Percentiles rank a stretch among this genome's conserved stretches.
Evolutionary conservation across 2,888 invertebrate species (phyloP).

Genomic region (Pseudanteris insignis): DNA sequence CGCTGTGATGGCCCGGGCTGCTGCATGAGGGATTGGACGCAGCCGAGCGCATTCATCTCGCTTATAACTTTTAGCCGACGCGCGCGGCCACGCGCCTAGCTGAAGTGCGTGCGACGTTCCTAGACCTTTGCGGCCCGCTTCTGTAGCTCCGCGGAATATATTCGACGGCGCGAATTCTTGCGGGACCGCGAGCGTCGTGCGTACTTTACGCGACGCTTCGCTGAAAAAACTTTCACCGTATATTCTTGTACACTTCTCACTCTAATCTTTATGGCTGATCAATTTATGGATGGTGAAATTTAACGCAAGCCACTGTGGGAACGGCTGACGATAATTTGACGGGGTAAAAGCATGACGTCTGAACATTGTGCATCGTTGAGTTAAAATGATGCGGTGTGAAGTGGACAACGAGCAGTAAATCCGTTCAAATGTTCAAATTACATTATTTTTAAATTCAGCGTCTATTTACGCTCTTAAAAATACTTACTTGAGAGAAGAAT

Average conservation of each 20-base stretch:
- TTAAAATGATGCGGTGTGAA: too few species aligned
- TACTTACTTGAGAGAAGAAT: too few species aligned
- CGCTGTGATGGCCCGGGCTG: slow-evolving; percentile 21
- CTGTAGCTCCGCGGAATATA: slow-evolving; percentile 28
- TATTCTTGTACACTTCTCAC: slow-evolving; percentile 36
- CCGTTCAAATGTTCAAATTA: too few species aligned
- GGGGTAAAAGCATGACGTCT: too few species aligned
- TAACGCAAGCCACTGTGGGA: too few species aligned
- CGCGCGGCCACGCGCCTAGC: slow-evolving; percentile 43
- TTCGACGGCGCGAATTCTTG: slow-evolving; percentile 35
- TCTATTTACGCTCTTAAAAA: too few species aligned
- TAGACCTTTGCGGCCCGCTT: slow-evolving; percentile 5
- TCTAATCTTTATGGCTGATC: slow-evolving; percentile 38
- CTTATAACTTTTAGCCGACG: slow-evolving; percentile 55
- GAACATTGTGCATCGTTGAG: too few species aligned
- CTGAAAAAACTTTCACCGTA: slow-evolving; percentile 30
- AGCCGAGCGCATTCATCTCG: slow-evolving; percentile 57
- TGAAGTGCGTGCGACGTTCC: slow-evolving; percentile 43
- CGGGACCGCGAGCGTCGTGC: slow-evolving; percentile 31
- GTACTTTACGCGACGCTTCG: slow-evolving; percentile 30
- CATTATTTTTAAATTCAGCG: background rate
- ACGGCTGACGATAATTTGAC: background rate
- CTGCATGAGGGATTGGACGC: slow-evolving; percentile 49
- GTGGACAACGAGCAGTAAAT: too few species aligned
- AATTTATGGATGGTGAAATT: too few species aligned